phyloP scores from a whole-genome alignment of 2,797 vertebrate genomes.

The Argya squamiceps region DNA sequence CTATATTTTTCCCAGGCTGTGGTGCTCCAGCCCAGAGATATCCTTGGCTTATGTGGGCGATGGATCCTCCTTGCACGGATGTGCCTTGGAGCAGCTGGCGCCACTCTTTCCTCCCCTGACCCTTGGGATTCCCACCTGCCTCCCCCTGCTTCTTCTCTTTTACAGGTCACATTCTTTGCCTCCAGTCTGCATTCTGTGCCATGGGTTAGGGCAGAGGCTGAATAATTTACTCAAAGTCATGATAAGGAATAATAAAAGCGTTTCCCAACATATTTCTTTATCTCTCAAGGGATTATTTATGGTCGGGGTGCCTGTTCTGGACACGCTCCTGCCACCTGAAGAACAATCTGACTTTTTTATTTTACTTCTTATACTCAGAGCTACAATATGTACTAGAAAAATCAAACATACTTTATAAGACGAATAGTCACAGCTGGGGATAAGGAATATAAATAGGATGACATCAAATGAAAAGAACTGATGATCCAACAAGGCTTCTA shows the following conservation, averaged over 20 bases:
- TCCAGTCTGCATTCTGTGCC: background rate
- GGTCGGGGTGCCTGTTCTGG: background rate
- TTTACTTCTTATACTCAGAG: background rate
- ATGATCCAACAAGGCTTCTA: slow-evolving; percentile 61
- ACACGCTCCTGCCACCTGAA: background rate
- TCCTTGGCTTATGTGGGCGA: background rate
- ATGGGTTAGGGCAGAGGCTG: background rate
- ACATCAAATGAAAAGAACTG: slow-evolving; percentile 59
- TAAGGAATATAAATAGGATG: slow-evolving; percentile 59
- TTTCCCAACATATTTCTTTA: background rate
- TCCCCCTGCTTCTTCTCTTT: background rate
- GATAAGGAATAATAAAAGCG: background rate
- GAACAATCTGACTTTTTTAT: slow-evolving; percentile 29
- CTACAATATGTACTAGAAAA: slow-evolving; percentile 29
- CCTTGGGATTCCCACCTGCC: background rate
- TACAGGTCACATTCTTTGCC: background rate
- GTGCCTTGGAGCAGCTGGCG: background rate
- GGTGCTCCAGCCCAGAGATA: background rate
- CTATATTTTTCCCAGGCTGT: background rate
- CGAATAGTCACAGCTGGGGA: slow-evolving; percentile 42
- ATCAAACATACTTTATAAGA: slow-evolving; percentile 30
- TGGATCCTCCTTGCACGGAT: background rate
- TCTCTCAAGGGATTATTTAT: slow-evolving; percentile 11
- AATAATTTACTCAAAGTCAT: background rate
- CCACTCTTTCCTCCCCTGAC: background rate